Evolutionary conservation across 2,797 vertebrate species (phyloP).

Genomic region (Morus bassanus): DNA sequence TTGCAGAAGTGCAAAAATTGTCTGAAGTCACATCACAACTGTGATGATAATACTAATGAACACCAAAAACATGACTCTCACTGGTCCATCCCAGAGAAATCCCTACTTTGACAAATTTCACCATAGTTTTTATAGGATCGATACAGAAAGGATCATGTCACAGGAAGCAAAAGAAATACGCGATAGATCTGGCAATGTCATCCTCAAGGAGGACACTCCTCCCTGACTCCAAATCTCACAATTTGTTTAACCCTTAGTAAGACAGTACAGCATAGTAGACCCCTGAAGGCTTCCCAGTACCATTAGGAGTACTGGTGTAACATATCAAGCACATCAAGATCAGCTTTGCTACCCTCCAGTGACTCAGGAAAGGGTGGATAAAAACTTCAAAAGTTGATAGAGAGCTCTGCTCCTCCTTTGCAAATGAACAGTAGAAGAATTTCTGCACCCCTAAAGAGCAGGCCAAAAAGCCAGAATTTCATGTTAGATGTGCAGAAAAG

Average conservation of each 20-base stretch:
- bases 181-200: not conserved
- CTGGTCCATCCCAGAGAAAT: not conserved
- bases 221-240: not conserved
- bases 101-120: not conserved
- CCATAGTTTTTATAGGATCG: not conserved
- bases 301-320: not conserved
- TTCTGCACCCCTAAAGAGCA: not conserved
- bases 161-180: not conserved
- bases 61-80: not conserved
- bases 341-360: not conserved
- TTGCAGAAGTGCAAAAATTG: not conserved
- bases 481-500: not conserved
- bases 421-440: not conserved
- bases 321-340: fast-evolving
- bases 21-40: not conserved
- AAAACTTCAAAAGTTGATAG: not conserved
- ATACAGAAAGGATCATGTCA: not conserved
- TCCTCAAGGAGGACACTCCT: not conserved
- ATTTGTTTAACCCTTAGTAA: not conserved
- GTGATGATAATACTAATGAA: not conserved
- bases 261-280: fast-evolving
- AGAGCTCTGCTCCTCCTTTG: not conserved
- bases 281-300: not conserved
- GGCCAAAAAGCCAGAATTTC: not conserved
- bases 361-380: not conserved